Conservation (phyloP, 2,113 vertebrate genomes). For the Anoura caudifer region DNA sequence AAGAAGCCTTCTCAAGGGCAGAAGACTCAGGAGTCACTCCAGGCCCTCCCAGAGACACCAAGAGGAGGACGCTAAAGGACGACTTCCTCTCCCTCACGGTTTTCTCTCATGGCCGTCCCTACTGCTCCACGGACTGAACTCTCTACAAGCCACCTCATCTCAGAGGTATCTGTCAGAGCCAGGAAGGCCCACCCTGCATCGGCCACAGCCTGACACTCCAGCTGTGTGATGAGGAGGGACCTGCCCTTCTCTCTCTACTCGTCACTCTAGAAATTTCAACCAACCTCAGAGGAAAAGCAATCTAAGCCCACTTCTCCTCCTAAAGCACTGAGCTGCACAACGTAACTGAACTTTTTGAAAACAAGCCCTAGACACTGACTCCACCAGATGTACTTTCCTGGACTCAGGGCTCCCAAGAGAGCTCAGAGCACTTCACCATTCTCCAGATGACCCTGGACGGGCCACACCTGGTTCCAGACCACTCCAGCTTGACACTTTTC, state of each 20-base stretch:
- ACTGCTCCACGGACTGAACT: neutral
- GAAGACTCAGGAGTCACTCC: conserved; percentile 2
- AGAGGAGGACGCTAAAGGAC: conserved; percentile 40
- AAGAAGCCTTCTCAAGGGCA: conserved; percentile 51
- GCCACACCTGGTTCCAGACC: conserved; percentile 56
- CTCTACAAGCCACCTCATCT: neutral
- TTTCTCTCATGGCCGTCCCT: neutral
- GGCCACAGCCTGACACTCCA: neutral
- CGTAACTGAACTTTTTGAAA: conserved; percentile 48
- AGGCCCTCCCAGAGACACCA: conserved; percentile 40
- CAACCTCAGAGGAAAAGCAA: conserved; percentile 43
- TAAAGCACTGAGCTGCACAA: conserved; percentile 37
- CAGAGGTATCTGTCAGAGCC: neutral
- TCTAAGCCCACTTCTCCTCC: conserved; percentile 35
- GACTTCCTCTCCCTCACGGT: neutral
- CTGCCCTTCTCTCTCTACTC: conserved; percentile 16
- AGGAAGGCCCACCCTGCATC: neutral
- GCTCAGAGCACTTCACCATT: conserved; percentile 49
- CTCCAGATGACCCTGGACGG: conserved; percentile 46
- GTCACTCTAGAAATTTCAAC: conserved; percentile 18
- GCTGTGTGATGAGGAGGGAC: conserved; percentile 24
- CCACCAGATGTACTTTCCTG: conserved; percentile 11
- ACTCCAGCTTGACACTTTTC: conserved; percentile 31
- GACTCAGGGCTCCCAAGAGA: conserved; percentile 45
- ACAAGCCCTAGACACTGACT: neutral